These are phyloP conservation scores for Chloromyia formosa DNA, from an alignment of 2,888 invertebrate genomes.

Conservation along the genomic window DNA sequence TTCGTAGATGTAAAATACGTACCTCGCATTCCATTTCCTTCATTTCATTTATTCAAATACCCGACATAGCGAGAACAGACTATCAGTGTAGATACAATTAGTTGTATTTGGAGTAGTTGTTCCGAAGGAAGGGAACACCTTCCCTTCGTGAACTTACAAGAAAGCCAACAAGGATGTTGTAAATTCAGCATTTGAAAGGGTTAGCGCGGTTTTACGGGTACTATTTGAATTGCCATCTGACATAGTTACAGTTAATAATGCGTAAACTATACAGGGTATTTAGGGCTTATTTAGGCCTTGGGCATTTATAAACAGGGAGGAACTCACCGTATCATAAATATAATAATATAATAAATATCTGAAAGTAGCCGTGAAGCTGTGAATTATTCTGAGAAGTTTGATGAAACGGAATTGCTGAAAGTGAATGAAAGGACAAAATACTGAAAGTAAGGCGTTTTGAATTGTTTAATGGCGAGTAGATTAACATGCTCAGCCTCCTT, in stretches of 20 bases:
- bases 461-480: too few species aligned
- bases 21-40: conserved; percentile 15
- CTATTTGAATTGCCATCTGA: conserved; percentile 20
- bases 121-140: not conserved
- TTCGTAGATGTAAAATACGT: not conserved
- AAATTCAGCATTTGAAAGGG: conserved; percentile 11
- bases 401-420: too few species aligned
- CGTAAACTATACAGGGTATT: conserved; percentile 40
- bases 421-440: too few species aligned
- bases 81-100: conserved; percentile 41
- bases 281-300: conserved; percentile 45
- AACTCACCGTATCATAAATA: conserved; percentile 9
- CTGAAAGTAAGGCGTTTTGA: too few species aligned
- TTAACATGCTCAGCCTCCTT: too few species aligned
- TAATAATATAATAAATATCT: conserved; percentile 46
- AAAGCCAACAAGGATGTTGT: not conserved
- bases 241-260: conserved; percentile 39
- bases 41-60: conserved; percentile 3
- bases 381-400: not conserved
- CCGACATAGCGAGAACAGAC: conserved; percentile 20
- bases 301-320: conserved; percentile 31
- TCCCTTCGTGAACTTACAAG: not conserved
- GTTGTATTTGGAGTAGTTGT: conserved; percentile 3
- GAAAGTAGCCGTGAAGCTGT: conserved; percentile 17
- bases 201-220: conserved; percentile 27